Evolutionary conservation across 2,113 vertebrate genomes (phyloP).

Genomic region (Ploceus nigricollis): DNA sequence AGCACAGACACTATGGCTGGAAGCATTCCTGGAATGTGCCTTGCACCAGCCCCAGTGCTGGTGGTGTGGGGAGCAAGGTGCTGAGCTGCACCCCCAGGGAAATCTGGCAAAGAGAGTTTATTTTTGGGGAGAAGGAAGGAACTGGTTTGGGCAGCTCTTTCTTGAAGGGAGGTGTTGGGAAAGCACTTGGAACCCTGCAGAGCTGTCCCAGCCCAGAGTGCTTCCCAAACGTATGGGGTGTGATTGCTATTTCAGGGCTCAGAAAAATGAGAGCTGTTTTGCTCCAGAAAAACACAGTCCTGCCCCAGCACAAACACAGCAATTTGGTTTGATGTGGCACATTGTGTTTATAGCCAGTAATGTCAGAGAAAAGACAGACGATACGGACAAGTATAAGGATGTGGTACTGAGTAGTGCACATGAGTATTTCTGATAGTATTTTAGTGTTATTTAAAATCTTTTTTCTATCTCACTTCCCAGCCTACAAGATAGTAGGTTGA

Average conservation of each 20-base stretch:
- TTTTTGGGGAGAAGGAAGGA: background rate
- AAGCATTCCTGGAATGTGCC: background rate
- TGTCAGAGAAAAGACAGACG: background rate
- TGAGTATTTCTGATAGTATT: background rate
- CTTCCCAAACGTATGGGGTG: background rate
- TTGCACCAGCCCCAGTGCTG: background rate
- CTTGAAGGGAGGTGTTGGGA: background rate
- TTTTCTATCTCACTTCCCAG: background rate
- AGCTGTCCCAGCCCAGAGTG: accelerated
- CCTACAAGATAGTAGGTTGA: background rate
- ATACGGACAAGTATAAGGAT: background rate
- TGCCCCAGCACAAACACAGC: background rate
- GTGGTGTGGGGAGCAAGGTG: accelerated
- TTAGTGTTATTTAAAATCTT: background rate
- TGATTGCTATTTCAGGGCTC: background rate
- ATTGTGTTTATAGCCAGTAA: background rate
- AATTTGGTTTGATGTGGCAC: background rate
- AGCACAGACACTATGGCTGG: accelerated
- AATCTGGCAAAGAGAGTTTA: background rate
- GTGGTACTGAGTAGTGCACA: background rate
- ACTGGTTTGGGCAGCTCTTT: background rate
- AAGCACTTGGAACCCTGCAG: background rate
- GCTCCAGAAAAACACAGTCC: background rate
- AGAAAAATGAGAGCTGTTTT: background rate
- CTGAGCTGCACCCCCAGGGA: background rate